Conservation (phyloP, 2,888 invertebrate species). For the Lasioglossum pauxillum region DNA sequence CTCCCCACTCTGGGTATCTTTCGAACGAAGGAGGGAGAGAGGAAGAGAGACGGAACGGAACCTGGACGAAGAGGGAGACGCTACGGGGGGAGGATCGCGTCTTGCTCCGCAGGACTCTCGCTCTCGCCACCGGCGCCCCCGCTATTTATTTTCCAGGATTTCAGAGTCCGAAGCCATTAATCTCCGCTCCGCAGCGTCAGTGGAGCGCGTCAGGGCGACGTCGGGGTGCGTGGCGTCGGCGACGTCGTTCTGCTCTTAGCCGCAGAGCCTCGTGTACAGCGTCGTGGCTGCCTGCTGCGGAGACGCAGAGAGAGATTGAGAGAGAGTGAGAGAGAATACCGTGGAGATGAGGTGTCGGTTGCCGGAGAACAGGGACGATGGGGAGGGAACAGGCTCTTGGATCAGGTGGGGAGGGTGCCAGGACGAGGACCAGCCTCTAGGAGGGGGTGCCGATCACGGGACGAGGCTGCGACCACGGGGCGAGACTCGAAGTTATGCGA, state of each 20-base stretch:
- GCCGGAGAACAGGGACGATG: constrained; percentile 18
- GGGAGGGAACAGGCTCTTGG: constrained; percentile 44
- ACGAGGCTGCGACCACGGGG: constrained; percentile 48
- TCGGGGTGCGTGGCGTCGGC: constrained; percentile 80
- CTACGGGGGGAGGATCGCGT: constrained; percentile 52
- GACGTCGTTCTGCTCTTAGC: constrained; percentile 76
- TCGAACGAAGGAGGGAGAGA: neutral
- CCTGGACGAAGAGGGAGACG: constrained; percentile 4
- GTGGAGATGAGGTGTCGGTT: constrained; percentile 41
- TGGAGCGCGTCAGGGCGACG: constrained; percentile 84
- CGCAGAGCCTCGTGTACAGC: constrained; percentile 70
- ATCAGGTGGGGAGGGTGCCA: constrained; percentile 48
- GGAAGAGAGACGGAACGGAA: neutral
- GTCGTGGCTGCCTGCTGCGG: constrained; percentile 51
- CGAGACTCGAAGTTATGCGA: constrained; percentile 64
- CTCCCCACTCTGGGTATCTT: neutral
- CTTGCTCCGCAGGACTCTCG: constrained; percentile 75
- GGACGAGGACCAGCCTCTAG: constrained; percentile 44
- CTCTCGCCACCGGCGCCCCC: constrained; percentile 77
- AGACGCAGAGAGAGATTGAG: constrained; percentile 43
- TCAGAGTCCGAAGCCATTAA: constrained; percentile 84
- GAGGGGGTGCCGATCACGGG: constrained; percentile 63
- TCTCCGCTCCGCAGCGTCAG: constrained; percentile 82
- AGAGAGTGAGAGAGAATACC: constrained; percentile 47
- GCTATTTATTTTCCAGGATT: constrained; percentile 84